Evolutionary conservation across 2,888 invertebrate species (phyloP), one percentile per base, ranked within the genome.

Genomic region (Macroteleia sp.): DNA sequence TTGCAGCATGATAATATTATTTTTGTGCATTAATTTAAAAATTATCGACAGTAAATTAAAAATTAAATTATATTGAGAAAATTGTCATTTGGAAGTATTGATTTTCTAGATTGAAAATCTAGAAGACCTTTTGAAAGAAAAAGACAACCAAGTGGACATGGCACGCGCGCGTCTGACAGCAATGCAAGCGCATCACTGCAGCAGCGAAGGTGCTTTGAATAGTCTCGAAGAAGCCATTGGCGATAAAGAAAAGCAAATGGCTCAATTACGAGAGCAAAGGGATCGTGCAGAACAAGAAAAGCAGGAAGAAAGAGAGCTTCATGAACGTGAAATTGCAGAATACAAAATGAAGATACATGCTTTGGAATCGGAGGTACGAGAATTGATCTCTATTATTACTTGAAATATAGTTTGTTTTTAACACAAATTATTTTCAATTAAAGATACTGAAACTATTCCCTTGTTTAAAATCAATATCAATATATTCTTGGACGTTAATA

Each of bases 81-180:
- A 28, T 34, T 48, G 22, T 32, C 39, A 69, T 44, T 54, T 12
- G 19, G 25, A 67, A 48, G 56, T 54, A 42, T 46, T 71, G 42
- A 71, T 67, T 57, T 76, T 67, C 20, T 90, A 99, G 98, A 97
- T 99, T 89, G 99, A 99, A 92, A 98, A 98, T 91, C 93, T 99
- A 81, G 99, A 99, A 93, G 99, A 99, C 89, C 93, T 98, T 59
- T 93, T 99, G 56, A 97, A 98, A 92, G 99, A 99, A 91, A 99
- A 99, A 92, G 99, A 99, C 91, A 97, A 97, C 92, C 98, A 99
- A 93, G 96, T 99, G 62, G 97, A 98, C 86, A 97, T 97, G 96
- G 97, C 98, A 1, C 93, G 98, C 82, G 97, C 97, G 28, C 94
- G 98, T 83, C 92, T 97, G 52, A 96, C 97, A 48, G 97, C 98